These are phyloP conservation scores for Macquaria ambigua DNA, from an alignment of 2,113 vertebrate species.

Conservation along the genomic window DNA sequence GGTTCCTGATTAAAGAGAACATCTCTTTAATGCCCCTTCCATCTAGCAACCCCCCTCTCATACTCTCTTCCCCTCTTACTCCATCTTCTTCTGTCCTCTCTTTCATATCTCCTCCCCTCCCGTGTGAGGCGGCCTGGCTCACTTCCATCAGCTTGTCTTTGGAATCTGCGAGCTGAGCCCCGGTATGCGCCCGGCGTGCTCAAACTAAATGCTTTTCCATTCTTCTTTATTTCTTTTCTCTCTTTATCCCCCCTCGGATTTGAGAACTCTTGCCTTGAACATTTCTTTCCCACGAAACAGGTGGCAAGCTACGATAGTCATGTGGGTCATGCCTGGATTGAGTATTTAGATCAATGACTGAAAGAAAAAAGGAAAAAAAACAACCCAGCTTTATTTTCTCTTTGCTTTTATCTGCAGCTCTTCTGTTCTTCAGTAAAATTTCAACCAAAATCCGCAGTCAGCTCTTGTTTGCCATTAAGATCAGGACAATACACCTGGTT, in stretches of 20 bases:
- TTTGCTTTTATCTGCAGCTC: slow-evolving; percentile 51
- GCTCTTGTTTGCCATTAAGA: slow-evolving; percentile 61
- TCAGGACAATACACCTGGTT: slow-evolving; percentile 64
- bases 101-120: slow-evolving; percentile 63
- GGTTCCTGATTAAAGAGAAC: slow-evolving; percentile 72
- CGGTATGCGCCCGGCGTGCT: slow-evolving; percentile 68
- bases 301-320: slow-evolving; percentile 43
- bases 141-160: slow-evolving; percentile 71
- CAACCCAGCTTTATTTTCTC: slow-evolving; percentile 14
- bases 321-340: slow-evolving; percentile 30
- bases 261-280: slow-evolving; percentile 54
- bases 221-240: slow-evolving; percentile 60
- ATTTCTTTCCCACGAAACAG: slow-evolving; percentile 68
- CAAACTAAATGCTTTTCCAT: slow-evolving; percentile 71
- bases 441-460: slow-evolving; percentile 53
- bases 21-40: slow-evolving; percentile 57
- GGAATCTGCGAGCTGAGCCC: slow-evolving; percentile 63
- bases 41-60: slow-evolving; percentile 14
- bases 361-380: slow-evolving; percentile 20
- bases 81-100: slow-evolving; percentile 75
- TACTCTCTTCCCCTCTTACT: slow-evolving; percentile 58
- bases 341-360: slow-evolving; percentile 24
- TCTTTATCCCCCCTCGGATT: slow-evolving; percentile 59
- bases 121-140: slow-evolving; percentile 66
- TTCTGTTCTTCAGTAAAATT: slow-evolving; percentile 55